Base-by-base conservation (phyloP, 1,140 invertebrate genomes). In the Oppia nitens region DNA sequence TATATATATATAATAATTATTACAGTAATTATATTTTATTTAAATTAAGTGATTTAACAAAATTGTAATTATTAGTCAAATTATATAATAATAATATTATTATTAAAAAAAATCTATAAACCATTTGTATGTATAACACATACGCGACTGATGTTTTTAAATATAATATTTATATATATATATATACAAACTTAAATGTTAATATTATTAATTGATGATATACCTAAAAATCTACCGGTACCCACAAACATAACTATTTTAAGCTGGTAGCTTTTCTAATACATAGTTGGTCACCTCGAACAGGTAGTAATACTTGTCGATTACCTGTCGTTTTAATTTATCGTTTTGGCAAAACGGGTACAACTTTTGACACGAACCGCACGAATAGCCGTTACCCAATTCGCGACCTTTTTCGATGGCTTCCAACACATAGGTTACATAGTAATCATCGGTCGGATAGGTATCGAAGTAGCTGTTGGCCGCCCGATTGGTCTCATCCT, bases 251-350 rank as follows among this genome's bases (percentile, higher is more conserved):
- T n/a, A 47, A n/a, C 20, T 21, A 29, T 53, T n/a, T 56, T 57
- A 57, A 21, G 56, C 20, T 32, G 56, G 56, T 48, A 57, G 47
- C 47, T 57, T 57, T n/a, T 57, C 23, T 4, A 57, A 2, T 20
- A 57, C 56, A 45, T 57, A 57, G 47, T 57, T 57, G 47, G 56
- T 57, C n/a, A 57, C 56, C 14, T 57, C 56, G 14, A 57, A 27
- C 47, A 57, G 48, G 40, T 57, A 57, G 14, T 48, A 2, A 17
- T 57, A 57, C 25, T 57, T 57, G 24, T 45, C 48, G 9, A 50
- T n/a, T 12, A 57, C 50, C 47, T 57, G 56, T 27, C 50, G 9
- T 21, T 47, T 45, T 27, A 26, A 11, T 17, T 45, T 1, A 14
- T 57, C 47, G 28, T 26, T 52, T 11, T 48, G 47, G 25, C 56